Evolutionary conservation across 2,113 vertebrate genomes (phyloP).

Genomic region (Heliornis fulica): DNA sequence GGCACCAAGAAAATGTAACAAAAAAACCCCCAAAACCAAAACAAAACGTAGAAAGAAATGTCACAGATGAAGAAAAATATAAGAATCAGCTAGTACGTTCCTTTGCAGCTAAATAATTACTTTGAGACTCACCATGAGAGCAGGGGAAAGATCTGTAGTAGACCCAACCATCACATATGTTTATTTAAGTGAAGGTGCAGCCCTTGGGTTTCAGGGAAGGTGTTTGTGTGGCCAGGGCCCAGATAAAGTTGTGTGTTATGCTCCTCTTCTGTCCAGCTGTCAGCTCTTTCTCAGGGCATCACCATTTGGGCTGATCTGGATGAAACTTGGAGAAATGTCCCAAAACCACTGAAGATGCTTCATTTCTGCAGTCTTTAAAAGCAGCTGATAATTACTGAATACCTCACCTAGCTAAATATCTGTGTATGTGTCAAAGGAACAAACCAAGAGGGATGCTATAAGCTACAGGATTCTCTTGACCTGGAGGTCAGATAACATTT

Average conservation of each 20-base stretch:
- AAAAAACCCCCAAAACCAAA: no score
- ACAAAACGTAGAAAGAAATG: background rate
- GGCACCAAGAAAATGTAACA: background rate
- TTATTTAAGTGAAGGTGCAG: background rate
- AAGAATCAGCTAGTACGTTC: background rate
- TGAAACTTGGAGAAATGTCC: background rate
- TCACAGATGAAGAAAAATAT: background rate
- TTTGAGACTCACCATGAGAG: background rate
- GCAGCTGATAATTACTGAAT: background rate
- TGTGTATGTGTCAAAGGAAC: background rate
- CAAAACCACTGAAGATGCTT: background rate
- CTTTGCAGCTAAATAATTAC: background rate
- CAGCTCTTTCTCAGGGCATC: background rate
- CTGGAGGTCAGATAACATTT: background rate
- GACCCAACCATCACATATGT: background rate
- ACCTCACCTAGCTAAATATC: background rate
- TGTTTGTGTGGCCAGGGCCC: background rate
- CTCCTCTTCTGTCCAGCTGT: background rate
- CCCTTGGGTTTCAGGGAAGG: background rate
- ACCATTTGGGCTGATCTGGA: background rate
- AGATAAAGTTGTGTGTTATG: accelerated
- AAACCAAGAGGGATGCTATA: background rate
- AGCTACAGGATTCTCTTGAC: background rate
- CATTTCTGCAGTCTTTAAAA: background rate
- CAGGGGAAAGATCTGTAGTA: background rate